Evolutionary conservation across 2,113 vertebrate species (phyloP), one percentile per base, ranked within the genome.

Genomic region (Phrynosoma platyrhinos): DNA sequence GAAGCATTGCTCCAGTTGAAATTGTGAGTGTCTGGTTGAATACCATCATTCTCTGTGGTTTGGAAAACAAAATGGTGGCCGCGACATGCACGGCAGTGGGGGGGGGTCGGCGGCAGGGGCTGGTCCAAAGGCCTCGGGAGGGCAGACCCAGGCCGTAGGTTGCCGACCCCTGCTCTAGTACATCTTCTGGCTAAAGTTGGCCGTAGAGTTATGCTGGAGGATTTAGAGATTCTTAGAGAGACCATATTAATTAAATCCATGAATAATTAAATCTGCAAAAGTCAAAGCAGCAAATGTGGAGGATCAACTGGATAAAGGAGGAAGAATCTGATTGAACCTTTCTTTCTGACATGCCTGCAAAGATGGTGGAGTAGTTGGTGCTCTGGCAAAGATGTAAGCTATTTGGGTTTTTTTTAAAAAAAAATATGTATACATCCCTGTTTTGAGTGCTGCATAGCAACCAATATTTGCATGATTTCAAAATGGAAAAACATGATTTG

Each of bases 1-100:
- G 98, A 87, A 99, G 98, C 86, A 98, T 99, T 82, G 98, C 99
- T 68, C 99, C 99, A 2, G 98, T 99, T 77, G 98, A 99, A 95
- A 98, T 99, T 16, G 99, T 99, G 96, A 98, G 98, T 92, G 71
- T 58, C 53, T 21, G 69, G 0, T n/a, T 58, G 18, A 82, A 47
- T 88, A 68, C 23, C 30, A 77, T n/a, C 14, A 69, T 4, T 62
- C 10, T 82, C 1, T 64, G 18, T 88, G n/a, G 9, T 53, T n/a
- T 79, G 36, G 36, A 36, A 36, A 36, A 36, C 36, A 36, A 36
- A 36, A 36, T 36, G 36, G 36, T 2, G 2, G 36, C 36, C 36
- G 36, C 2, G 36, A 36, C 36, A 36, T 2, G 36, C 36, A 36
- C 36, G 36, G 36, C 36, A 36, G 36, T 2, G 2, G 36, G 36